Base-by-base conservation (phyloP, 2,797 vertebrate genomes). In the Nyctalus aviator region DNA sequence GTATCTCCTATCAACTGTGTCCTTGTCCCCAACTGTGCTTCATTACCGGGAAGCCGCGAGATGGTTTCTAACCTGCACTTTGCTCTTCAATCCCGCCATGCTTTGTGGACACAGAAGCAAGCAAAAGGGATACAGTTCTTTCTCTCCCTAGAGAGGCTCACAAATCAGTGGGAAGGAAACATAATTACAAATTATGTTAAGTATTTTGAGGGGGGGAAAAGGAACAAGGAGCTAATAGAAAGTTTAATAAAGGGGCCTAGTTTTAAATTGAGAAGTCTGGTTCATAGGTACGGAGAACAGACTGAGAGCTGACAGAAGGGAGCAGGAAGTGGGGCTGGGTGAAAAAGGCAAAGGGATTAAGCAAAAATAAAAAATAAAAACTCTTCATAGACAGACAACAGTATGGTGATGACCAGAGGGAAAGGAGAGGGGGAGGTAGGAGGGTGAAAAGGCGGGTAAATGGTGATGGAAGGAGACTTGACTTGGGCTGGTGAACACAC, bases 41-140 rank as follows among this genome's bases (percentile, higher is more conserved):
- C 55, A 77, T 86, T 32, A 66, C 37, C 59, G n/a, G 27, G 95
- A 95, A 94, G 35, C n/a, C 71, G 30, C 15, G 23, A n/a, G 25
- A n/a, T 20, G 12, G 11, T 76, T 93, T 91, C 76, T 75, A 44
- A 27, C 50, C 35, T 48, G 15, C 5, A 23, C n/a, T 94, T 69
- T 73, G 50, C 57, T 90, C 53, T 88, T 86, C 27, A 44, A 59
- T 84, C 37, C 14, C 30, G 11, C 55, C 17, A 59, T 2, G 6
- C 18, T 91, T 88, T 88, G 62, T 85, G 57, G 72, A 48, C 46
- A 69, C 21, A 64, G 30, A 88, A 21, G 27, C 82, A 72, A 32
- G 25, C 8, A 35, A 68, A 81, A 84, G 64, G 68, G 59, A 68
- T 20, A 30, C 1, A 55, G 30, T 88, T 37, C 18, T 88, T 84